phyloP scores from a whole-genome alignment of 2,888 invertebrate species.

The Macrosoma leucophasiata region DNA sequence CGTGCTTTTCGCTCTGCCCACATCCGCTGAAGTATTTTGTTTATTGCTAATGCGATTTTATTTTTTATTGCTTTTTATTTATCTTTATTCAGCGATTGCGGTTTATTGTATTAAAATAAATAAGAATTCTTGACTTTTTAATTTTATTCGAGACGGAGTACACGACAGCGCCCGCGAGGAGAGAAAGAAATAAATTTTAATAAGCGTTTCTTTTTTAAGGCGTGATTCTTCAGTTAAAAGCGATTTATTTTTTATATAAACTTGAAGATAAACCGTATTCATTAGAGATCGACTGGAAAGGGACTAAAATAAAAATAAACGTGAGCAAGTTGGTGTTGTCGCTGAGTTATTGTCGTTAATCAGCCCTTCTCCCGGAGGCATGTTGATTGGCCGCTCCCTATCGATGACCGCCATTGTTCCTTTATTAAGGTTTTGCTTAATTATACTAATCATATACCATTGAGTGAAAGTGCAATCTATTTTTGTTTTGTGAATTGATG shows the following conservation, averaged over 20 bases:
- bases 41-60: constrained; percentile 76
- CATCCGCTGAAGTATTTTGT: constrained; percentile 77
- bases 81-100: constrained; percentile 76
- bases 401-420: constrained; percentile 46
- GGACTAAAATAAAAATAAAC: constrained; percentile 70
- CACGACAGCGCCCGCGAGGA: constrained; percentile 69
- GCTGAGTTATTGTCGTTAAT: constrained; percentile 71
- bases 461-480: too few relatives aligned
- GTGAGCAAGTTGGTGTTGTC: constrained; percentile 66
- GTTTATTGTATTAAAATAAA: constrained; percentile 77
- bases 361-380: constrained; percentile 54
- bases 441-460: constrained; percentile 43
- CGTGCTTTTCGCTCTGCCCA: constrained; percentile 64
- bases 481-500: too few relatives aligned
- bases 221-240: constrained; percentile 76
- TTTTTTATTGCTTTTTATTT: constrained; percentile 76
- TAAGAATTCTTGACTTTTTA: constrained; percentile 76
- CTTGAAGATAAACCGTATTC: constrained; percentile 74
- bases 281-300: constrained; percentile 74
- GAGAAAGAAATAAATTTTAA: constrained; percentile 76
- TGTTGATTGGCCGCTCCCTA: constrained; percentile 52
- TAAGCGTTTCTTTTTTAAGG: constrained; percentile 76
- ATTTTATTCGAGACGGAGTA: constrained; percentile 72
- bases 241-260: constrained; percentile 75
- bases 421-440: constrained; percentile 54